Evolutionary conservation across 1,140 invertebrate genomes (phyloP).

Genomic region (Hirudo medicinalis): DNA sequence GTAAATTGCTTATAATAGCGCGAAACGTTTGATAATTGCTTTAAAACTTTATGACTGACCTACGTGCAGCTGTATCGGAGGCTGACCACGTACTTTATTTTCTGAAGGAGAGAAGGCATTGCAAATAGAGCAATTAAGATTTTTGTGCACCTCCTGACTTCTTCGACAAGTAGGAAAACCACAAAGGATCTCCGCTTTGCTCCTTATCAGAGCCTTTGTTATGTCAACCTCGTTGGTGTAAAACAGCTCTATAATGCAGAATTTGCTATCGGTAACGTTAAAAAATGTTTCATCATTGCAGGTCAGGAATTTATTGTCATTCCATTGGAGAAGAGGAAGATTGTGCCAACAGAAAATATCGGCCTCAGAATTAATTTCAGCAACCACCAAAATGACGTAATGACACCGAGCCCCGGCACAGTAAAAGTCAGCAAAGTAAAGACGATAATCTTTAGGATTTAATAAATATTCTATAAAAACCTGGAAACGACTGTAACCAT

Average conservation of each 20-base stretch:
- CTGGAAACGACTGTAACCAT: neutral
- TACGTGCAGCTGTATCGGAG: no score
- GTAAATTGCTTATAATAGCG: no score
- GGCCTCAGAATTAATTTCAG: neutral
- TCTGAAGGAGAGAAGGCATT: neutral
- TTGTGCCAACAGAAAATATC: neutral
- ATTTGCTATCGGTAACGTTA: neutral
- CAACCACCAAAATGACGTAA: constrained; percentile 21
- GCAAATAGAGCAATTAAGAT: constrained; percentile 11
- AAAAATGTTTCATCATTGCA: neutral
- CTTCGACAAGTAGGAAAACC: neutral
- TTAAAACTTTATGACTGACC: no score
- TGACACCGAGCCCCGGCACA: constrained; percentile 12
- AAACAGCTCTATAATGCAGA: neutral
- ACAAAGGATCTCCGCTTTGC: neutral
- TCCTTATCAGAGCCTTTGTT: neutral
- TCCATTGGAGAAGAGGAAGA: constrained; percentile 3
- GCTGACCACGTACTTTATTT: no score
- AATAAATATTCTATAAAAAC: neutral
- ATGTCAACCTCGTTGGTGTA: neutral
- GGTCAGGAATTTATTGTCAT: constrained; percentile 10
- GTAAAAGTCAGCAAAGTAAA: constrained; percentile 23
- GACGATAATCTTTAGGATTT: neutral
- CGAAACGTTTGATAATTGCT: no score
- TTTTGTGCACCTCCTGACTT: neutral